Conservation (phyloP, 2,797 vertebrate species). For the Acrocephalus scirpaceus region DNA sequence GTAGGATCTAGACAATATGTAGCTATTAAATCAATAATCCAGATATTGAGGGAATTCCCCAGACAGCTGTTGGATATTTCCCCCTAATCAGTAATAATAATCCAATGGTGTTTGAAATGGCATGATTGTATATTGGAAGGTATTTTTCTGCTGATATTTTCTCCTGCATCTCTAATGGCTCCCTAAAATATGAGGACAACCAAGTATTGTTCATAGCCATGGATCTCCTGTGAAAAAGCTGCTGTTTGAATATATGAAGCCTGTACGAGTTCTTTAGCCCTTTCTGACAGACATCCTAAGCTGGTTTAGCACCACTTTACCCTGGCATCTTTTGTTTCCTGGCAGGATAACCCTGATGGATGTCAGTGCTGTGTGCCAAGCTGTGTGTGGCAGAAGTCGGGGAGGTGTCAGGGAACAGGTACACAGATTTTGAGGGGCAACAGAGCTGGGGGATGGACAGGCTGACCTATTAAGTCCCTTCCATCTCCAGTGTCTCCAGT, state of each 20-base stretch:
- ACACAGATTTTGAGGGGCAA: background rate
- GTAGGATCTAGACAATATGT: background rate
- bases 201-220: background rate
- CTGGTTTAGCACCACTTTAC: background rate
- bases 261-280: background rate
- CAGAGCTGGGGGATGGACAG: background rate
- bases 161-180: background rate
- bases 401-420: background rate
- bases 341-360: background rate
- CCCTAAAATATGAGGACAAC: background rate
- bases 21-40: conserved; percentile 63
- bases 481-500: background rate
- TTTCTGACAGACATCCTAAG: background rate
- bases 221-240: background rate
- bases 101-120: conserved; percentile 10
- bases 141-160: background rate
- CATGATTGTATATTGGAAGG: background rate
- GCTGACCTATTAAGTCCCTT: background rate
- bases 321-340: background rate
- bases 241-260: background rate
- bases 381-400: background rate
- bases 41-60: background rate
- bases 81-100: conserved; percentile 51
- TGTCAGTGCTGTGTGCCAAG: background rate
- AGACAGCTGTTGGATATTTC: conserved; percentile 52